These are phyloP conservation scores for Montipora cactus DNA, from an alignment of 64 coral and sea anemone species.

Conservation along the genomic window DNA sequence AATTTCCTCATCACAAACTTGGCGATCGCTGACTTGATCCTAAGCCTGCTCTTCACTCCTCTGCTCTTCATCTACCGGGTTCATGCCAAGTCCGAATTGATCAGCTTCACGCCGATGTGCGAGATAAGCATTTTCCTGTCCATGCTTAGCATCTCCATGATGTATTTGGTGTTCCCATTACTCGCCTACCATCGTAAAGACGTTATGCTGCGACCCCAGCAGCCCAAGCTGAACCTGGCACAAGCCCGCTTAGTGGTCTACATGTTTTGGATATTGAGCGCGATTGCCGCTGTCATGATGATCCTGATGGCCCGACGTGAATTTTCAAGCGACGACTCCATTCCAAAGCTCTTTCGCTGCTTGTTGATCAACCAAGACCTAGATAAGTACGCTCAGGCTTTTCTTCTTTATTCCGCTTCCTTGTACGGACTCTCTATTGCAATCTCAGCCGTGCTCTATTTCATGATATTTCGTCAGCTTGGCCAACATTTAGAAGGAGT, in stretches of 20 bases:
- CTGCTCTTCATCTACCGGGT: constrained; percentile 92
- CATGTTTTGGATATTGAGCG: constrained; percentile 81
- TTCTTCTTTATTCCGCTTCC: constrained; percentile 83
- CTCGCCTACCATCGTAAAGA: constrained; percentile 88
- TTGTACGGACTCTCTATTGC: constrained; percentile 80
- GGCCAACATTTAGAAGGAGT: constrained; percentile 58
- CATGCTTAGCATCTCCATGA: constrained; percentile 87
- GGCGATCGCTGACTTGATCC: constrained; percentile 85
- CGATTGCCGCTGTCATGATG: constrained; percentile 51
- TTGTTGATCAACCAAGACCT: constrained; percentile 82
- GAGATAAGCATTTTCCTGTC: constrained; percentile 82
- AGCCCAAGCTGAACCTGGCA: constrained; percentile 67
- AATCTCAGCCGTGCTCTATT: constrained; percentile 68
- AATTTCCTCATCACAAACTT: constrained; percentile 90
- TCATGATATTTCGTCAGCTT: constrained; percentile 28
- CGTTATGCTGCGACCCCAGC: constrained; percentile 65
- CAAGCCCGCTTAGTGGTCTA: constrained; percentile 70
- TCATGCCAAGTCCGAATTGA: constrained; percentile 69
- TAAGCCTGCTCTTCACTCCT: constrained; percentile 86
- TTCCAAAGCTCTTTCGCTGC: constrained; percentile 94
- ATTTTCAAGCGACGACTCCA: constrained; percentile 57
- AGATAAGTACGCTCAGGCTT: constrained; percentile 79
- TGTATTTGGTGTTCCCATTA: constrained; percentile 91
- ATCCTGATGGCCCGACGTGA: constrained; percentile 75
- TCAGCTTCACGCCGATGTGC: constrained; percentile 85